Percentiles rank a stretch among this genome's conserved stretches.
Evolutionary conservation across 2,113 vertebrate genomes (phyloP).

Genomic region (Macaca fascicularis): T2T-MFA8v1.1 NC_088380.1:122119001-122119500

Average conservation of each 20-base stretch:
- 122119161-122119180: not conserved
- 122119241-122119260: not conserved
- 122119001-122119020: not conserved
- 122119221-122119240: not conserved
- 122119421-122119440: not conserved
- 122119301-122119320: not conserved
- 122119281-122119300: not conserved
- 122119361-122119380: not conserved
- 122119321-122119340: not conserved
- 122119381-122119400: not conserved
- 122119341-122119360: not conserved
- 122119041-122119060: not conserved
- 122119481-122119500: not conserved
- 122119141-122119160: not conserved
- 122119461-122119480: not conserved
- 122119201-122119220: not conserved
- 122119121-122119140: conserved; percentile 43
- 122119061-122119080: conserved; percentile 38
- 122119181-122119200: not conserved
- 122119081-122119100: not conserved
- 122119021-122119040: not conserved
- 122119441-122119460: not conserved
- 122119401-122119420: not conserved
- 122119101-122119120: not conserved
- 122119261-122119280: not conserved